Conservation (phyloP, 2,888 invertebrate genomes). For the Meganola albula region DNA sequence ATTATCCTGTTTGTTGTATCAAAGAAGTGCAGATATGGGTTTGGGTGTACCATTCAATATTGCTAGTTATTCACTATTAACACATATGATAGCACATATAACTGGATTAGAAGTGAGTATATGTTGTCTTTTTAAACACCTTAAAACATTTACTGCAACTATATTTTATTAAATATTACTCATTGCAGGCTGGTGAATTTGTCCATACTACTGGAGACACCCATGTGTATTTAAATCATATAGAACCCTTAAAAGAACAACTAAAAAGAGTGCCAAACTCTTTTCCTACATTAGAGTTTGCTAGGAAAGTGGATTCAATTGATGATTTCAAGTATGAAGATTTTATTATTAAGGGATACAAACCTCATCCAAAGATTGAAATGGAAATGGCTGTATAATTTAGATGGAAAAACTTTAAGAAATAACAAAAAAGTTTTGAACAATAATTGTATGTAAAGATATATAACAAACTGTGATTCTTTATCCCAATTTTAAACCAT, state of each 20-base stretch:
- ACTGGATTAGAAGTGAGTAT: constrained; percentile 86
- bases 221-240: constrained; percentile 95
- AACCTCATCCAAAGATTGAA: constrained; percentile 91
- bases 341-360: constrained; percentile 89
- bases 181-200: constrained; percentile 90
- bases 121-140: too few species aligned
- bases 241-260: constrained; percentile 89
- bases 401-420: too few species aligned
- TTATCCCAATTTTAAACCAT: too few species aligned
- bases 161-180: constrained; percentile 3
- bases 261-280: constrained; percentile 85
- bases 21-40: constrained; percentile 98
- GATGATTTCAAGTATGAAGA: constrained; percentile 93
- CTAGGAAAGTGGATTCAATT: constrained; percentile 84
- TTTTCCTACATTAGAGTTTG: constrained; percentile 90
- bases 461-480: too few species aligned
- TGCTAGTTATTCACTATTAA: constrained; percentile 95
- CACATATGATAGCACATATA: constrained; percentile 97
- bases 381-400: constrained; percentile 94
- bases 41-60: constrained; percentile 99
- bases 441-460: constrained; percentile 8
- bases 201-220: constrained; percentile 96
- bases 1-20: constrained; percentile 94
- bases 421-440: too few species aligned
- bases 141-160: too few species aligned